phyloP scores from a whole-genome alignment of 2,113 vertebrate species.

The Malurus melanocephalus region DNA sequence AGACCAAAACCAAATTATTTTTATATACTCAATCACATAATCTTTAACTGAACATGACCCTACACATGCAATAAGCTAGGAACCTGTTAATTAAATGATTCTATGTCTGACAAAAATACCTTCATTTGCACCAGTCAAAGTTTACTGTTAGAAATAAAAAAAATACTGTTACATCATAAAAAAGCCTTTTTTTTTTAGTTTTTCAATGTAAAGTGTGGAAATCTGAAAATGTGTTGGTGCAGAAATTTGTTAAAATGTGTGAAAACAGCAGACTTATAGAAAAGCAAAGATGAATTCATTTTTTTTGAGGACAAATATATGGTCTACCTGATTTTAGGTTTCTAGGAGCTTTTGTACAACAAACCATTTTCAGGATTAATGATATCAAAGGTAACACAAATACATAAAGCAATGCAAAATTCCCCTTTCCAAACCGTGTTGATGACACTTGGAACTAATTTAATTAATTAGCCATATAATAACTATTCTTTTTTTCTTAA shows the following conservation, averaged over 20 bases:
- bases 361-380: neutral
- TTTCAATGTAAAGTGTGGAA: neutral
- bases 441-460: neutral
- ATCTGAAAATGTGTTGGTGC: neutral
- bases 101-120: neutral
- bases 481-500: neutral
- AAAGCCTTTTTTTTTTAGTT: neutral
- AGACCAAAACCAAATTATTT: neutral
- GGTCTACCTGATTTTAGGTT: neutral
- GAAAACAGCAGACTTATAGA: neutral
- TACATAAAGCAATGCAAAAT: neutral
- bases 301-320: neutral
- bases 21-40: neutral
- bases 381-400: neutral
- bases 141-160: neutral
- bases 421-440: neutral
- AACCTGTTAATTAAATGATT: neutral
- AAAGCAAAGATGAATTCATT: rapidly evolving
- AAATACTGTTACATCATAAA: neutral
- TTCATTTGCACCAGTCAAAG: neutral
- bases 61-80: rapidly evolving
- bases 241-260: neutral
- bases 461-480: neutral
- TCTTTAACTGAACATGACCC: neutral
- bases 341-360: neutral